Base-by-base conservation (phyloP, 2,797 vertebrate genomes). In the Sciurus carolinensis region DNA sequence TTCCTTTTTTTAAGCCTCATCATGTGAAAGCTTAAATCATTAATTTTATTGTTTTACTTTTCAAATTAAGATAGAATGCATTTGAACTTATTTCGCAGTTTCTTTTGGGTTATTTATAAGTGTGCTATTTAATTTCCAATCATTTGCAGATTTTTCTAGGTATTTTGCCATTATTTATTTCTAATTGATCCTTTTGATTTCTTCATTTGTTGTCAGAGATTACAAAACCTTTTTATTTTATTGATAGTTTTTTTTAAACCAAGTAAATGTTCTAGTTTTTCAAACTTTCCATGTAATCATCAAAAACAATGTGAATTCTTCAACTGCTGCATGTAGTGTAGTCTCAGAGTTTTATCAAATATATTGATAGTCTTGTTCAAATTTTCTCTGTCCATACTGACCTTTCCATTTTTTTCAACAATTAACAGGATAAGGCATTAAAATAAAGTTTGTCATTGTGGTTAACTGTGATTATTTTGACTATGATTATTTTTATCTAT, bases 361-460 rank as follows among this genome's bases (percentile, higher is more conserved):
- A 30, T 17, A 77, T 64, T 72, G n/a, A 57, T 24, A 28, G 24
- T 42, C 6, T 36, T n/a, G 57, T 47, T 94, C 12, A 91, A 4
- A 8, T 42, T 79, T 76, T 39, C 30, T 91, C 5, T 52, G 9
- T n/a, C 6, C 50, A 72, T 66, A 75, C 2, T 36, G n/a, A 87
- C 20, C 67, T 80, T 30, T 47, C 44, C 72, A 47, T 72, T 72
- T 90, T 5, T 77, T 87, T 26, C 73, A 11, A 64, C 24, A 71
- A 36, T 62, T 76, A 82, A n/a, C 39, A 87, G 26, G 22, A 67
- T 10, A 6, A 3, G 28, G 13, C 39, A 50, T 83, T 82, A n/a
- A 82, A 91, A 59, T 87, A 57, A 91, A 67, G 10, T 24, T 62
- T 94, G 76, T 52, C 88, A 11, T 26, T 59, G 20, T 90, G 42